Evolutionary conservation across 2,888 invertebrate genomes (phyloP).

Genomic region (Unio delphinus): DNA sequence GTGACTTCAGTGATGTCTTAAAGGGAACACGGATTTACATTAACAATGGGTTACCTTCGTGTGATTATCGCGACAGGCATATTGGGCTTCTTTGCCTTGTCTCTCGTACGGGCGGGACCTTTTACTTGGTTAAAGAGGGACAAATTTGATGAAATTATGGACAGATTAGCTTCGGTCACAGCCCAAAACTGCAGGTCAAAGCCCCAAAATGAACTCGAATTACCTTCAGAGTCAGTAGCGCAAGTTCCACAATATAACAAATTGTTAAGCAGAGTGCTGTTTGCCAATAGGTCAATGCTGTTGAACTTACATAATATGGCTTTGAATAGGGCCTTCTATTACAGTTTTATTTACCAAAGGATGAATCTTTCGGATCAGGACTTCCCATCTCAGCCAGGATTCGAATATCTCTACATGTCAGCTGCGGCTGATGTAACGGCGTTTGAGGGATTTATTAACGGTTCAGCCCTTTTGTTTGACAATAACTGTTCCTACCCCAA

Average conservation of each 20-base stretch:
- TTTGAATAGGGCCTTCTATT: constrained; percentile 92
- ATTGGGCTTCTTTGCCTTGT: constrained; percentile 31
- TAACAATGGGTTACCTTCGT: constrained; percentile 19
- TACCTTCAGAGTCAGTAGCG: constrained; percentile 88
- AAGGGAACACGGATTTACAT: constrained; percentile 2
- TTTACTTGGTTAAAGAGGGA: constrained; percentile 91
- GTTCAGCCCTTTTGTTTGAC: constrained; percentile 93
- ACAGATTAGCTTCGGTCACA: constrained; percentile 86
- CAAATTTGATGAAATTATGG: constrained; percentile 89
- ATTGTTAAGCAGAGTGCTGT: constrained; percentile 83
- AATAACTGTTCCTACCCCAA: constrained; percentile 95
- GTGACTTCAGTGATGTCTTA: no score
- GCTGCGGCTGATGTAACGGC: constrained; percentile 95
- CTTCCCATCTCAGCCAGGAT: constrained; percentile 87
- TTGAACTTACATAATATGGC: constrained; percentile 97
- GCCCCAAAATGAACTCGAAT: constrained; percentile 85
- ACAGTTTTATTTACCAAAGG: constrained; percentile 61
- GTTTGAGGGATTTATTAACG: constrained; percentile 85
- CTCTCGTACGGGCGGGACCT: constrained; percentile 35
- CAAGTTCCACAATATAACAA: constrained; percentile 75
- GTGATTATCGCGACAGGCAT: constrained; percentile 22
- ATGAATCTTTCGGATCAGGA: constrained; percentile 52
- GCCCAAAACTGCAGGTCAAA: constrained; percentile 92
- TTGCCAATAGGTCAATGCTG: constrained; percentile 87
- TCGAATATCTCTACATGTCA: constrained; percentile 97